Percentiles rank a stretch among this genome's conserved stretches.
Conservation (phyloP, 2,113 vertebrate genomes). For the Dipodomys spectabilis region DNA sequence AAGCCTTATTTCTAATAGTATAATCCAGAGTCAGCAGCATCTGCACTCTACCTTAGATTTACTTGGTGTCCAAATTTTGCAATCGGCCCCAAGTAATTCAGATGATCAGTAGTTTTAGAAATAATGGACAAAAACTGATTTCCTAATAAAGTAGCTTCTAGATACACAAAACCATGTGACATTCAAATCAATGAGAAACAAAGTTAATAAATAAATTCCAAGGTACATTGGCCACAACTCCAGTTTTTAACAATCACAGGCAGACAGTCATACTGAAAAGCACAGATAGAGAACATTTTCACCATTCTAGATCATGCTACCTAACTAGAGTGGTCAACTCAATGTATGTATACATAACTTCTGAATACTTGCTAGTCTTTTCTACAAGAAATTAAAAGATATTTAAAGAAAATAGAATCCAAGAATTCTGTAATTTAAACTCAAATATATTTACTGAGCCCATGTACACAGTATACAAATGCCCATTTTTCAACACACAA, state of each 20-base stretch:
- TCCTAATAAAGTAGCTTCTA: not conserved
- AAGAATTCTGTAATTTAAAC: not conserved
- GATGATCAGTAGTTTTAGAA: not conserved
- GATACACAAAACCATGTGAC: not conserved
- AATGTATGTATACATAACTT: not conserved
- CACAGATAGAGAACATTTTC: not conserved
- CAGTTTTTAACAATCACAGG: not conserved
- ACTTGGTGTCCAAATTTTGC: not conserved
- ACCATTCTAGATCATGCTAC: not conserved
- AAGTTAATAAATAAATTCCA: not conserved
- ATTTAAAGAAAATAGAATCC: not conserved
- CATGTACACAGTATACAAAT: not conserved
- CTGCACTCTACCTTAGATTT: not conserved
- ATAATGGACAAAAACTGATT: not conserved
- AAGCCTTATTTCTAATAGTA: not conserved
- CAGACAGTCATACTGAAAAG: not conserved
- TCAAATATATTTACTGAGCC: not conserved
- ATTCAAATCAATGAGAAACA: slow-evolving; percentile 19
- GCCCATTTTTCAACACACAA: not conserved
- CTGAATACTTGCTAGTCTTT: not conserved
- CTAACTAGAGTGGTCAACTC: not conserved
- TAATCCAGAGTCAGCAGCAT: too few species aligned
- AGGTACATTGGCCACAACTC: not conserved
- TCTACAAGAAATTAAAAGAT: not conserved
- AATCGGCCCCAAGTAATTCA: not conserved